Evolutionary conservation across 1,140 invertebrate species (phyloP), one percentile per base, ranked within the genome.

Genomic region (Wiebesia pumilae): DNA sequence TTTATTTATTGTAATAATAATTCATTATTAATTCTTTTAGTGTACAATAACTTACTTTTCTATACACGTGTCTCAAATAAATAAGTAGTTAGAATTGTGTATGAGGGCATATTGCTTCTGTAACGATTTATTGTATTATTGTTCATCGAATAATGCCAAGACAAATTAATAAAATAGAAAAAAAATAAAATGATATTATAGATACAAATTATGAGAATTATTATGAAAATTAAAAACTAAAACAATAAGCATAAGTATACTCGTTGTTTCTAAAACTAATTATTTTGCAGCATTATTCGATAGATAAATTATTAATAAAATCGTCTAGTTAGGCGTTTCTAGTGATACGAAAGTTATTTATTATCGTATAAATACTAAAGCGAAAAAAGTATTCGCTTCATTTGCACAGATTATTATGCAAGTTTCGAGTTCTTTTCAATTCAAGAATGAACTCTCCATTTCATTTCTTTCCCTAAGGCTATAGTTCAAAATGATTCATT

Each of bases 401-500:
- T 75, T 75, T 75, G 38, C 35, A 19, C 54, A n/a, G 24, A 14
- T 40, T 35, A 81, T 81, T 81, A 69, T 47, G 80, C 80, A 81
- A 81, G 35, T 69, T 69, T 47, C 38, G 40, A 67, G 58, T 81
- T 65, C 33, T 40, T 75, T 54, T 43, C 24, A n/a, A 62, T 62
- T 62, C 58, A 62, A 62, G 58, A 62, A 62, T 24, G 58, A 62
- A 62, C 58, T 69, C 67, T 54, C 30, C 40, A 40, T 43, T 54
- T 54, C 35, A 83, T 83, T 73, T 58, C 33, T 73, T 75, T 71
- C 67, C 69, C 81, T 33, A 69, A 73, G 81, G 81, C 81, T 83
- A 40, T 83, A 67, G 69, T 54, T 75, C 81, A 75, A 71, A 69
- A 65, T 82, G 62, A 82, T 71, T 82, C 65, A 82, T 82, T 82